Percentiles rank a stretch among this genome's conserved stretches.
These are phyloP conservation scores for Naja naja DNA, from an alignment of 2,113 vertebrate species.

Conservation along the genomic window DNA sequence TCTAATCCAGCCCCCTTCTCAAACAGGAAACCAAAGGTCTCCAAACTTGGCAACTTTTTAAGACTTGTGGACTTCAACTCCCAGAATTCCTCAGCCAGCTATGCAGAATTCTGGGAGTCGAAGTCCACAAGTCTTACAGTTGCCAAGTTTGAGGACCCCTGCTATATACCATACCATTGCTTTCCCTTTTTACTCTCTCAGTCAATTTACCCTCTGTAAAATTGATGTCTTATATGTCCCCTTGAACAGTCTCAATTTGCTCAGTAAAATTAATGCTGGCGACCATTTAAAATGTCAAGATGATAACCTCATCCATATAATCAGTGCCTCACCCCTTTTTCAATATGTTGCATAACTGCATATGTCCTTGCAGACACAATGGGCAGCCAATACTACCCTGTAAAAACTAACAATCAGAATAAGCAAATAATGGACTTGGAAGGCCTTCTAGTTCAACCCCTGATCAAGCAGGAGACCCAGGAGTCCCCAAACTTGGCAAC, in stretches of 20 bases:
- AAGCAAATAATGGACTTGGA: not conserved
- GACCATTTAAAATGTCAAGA: not conserved
- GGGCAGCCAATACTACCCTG: not conserved
- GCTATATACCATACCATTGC: too few relatives aligned
- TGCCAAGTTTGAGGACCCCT: too few relatives aligned
- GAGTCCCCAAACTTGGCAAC: too few relatives aligned
- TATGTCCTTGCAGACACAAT: not conserved
- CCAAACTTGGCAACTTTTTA: too few relatives aligned
- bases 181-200: not conserved
- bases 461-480: not conserved
- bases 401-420: not conserved
- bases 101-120: too few relatives aligned
- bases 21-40: not conserved
- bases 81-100: too few relatives aligned
- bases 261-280: not conserved
- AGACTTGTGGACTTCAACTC: too few relatives aligned
- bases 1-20: not conserved
- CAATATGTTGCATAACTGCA: not conserved
- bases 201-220: not conserved
- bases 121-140: too few relatives aligned
- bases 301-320: not conserved
- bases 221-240: not conserved
- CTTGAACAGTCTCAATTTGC: not conserved
- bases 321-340: not conserved
- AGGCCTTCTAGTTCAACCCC: not conserved